Percentiles rank a stretch among this genome's conserved stretches.
Conservation (phyloP, 2,888 invertebrate genomes). For the Anagyrus pseudococci region DNA sequence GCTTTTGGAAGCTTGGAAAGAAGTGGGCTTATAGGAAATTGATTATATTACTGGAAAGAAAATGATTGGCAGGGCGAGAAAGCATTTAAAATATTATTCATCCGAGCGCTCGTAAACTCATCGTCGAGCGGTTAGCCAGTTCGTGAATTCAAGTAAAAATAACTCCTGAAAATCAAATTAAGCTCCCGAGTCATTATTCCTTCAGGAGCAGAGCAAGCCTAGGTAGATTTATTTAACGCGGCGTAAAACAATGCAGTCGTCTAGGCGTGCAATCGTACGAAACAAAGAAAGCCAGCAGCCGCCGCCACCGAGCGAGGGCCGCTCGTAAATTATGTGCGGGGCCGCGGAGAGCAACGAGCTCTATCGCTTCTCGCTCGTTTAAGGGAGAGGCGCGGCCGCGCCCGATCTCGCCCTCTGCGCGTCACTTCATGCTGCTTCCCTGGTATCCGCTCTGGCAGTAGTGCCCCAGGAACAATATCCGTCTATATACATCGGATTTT, state of each 20-base stretch:
- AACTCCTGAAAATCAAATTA: too few species aligned
- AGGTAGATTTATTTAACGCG: background rate
- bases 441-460: too few species aligned
- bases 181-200: too few species aligned
- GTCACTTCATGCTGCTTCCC: too few species aligned
- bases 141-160: too few species aligned
- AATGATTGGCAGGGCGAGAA: conserved; percentile 68
- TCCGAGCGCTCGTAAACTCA: conserved; percentile 60
- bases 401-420: background rate
- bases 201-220: too few species aligned
- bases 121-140: background rate
- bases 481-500: background rate
- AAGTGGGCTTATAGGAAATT: conserved; percentile 67
- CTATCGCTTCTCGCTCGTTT: background rate
- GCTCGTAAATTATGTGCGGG: background rate
- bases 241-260: background rate
- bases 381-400: too few species aligned
- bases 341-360: background rate
- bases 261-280: background rate
- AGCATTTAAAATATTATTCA: conserved; percentile 70
- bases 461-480: background rate
- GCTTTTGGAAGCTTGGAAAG: conserved; percentile 67
- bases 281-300: background rate
- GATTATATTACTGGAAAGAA: conserved; percentile 66
- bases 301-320: too few species aligned